Conservation (phyloP, 2,888 invertebrate species). For the Tromatobia lineatoria region DNA sequence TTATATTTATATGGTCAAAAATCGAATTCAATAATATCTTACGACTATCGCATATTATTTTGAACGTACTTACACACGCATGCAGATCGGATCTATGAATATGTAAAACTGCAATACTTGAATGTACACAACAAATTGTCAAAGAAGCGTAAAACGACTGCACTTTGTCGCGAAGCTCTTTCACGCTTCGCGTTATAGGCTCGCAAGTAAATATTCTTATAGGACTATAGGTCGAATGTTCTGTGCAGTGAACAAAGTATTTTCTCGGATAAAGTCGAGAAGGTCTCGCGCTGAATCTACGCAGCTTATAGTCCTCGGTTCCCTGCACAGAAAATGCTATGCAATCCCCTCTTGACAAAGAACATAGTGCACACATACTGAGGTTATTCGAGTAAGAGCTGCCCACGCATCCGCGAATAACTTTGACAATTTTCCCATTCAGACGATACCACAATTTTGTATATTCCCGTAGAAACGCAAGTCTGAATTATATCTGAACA, state of each 20-base stretch:
- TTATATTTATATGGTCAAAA: too few species aligned
- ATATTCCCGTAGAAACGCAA: background rate
- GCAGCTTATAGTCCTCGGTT: background rate
- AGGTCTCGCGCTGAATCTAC: background rate
- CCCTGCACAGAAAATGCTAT: background rate
- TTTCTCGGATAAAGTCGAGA: conserved; percentile 34
- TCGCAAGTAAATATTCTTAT: background rate
- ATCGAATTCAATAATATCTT: background rate
- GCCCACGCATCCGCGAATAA: conserved; percentile 53
- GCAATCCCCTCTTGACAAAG: conserved; percentile 7
- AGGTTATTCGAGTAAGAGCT: conserved; percentile 24
- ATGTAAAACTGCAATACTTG: background rate
- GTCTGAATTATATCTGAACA: conserved; percentile 13
- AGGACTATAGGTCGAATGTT: conserved; percentile 8
- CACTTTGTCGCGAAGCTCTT: conserved; percentile 32
- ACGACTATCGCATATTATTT: background rate
- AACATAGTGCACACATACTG: conserved; percentile 6
- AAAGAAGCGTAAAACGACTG: background rate
- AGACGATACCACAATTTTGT: conserved; percentile 25
- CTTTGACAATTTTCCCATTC: conserved; percentile 40
- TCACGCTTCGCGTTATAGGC: background rate
- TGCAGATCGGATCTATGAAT: background rate
- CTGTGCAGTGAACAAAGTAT: conserved; percentile 14
- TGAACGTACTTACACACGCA: background rate
- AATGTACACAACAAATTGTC: background rate